Evolutionary conservation across 2,888 invertebrate genomes (phyloP), one percentile per base, ranked within the genome.

Genomic region (Ptychoptera contaminata): DNA sequence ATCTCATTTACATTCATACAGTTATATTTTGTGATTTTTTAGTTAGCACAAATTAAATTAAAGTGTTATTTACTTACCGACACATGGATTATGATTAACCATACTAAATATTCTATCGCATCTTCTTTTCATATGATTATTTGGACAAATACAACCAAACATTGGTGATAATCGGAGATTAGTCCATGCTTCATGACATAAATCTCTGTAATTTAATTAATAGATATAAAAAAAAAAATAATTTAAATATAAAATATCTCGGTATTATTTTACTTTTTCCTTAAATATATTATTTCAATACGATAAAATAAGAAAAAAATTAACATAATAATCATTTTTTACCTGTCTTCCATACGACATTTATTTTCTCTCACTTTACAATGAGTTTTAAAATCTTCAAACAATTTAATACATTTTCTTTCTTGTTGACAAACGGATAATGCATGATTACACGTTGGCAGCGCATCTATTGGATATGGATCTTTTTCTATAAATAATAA

Each of bases 61-160:
- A 74, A 43, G 2, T 32, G 8, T 23, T 7, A 37, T 36, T 42
- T 32, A 63, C 90, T 87, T 74, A 90, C 90, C 88, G 65, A 90
- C 83, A 69, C 91, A 91, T 46, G 88, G 88, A 72, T 91, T 91
- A 71, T 87, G 85, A 74, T 91, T 88, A 59, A 91, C 85, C 63
- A 82, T 78, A 53, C 80, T 78, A 69, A 87, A 90, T 67, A 90
- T 85, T 56, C 82, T 74, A 67, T 90, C 87, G 68, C 90, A 91
- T 54, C 83, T 76, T 58, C 78, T 77, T 76, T 86, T 82, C 77
- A 82, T 82, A 66, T 85, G 83, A 55, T 84, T 86, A 66, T 84
- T 86, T 53, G 90, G 90, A 61, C 90, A 91, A 62, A 90, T 87
- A 69, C 90, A 91, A 42, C 90, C 91, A 65, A 90, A 91, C 73